These are phyloP conservation scores for Mus musculus DNA, from an alignment of 2,113 vertebrate species.

Conservation along the genomic window DNA sequence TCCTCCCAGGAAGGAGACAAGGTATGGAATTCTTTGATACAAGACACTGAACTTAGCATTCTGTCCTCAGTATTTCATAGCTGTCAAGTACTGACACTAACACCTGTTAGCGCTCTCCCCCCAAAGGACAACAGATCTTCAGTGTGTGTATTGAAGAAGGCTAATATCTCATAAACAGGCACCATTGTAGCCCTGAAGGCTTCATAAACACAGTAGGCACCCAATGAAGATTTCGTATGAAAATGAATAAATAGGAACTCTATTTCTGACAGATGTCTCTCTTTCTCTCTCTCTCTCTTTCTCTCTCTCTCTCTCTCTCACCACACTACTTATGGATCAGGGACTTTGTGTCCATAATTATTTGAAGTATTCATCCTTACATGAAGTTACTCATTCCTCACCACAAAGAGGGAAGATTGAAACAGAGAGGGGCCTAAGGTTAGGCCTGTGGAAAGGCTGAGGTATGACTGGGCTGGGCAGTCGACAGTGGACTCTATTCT, in stretches of 20 bases:
- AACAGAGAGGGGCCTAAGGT: background rate
- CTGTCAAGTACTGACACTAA: background rate
- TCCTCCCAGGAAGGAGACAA: background rate
- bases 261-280: background rate
- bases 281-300: no score
- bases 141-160: background rate
- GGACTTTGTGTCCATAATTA: background rate
- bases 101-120: background rate
- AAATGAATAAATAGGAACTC: background rate
- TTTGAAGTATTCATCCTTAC: background rate
- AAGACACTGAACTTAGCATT: background rate
- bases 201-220: background rate
- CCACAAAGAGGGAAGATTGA: background rate
- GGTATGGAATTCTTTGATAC: background rate
- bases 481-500: background rate
- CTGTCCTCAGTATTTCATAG: background rate
- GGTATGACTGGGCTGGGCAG: background rate
- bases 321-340: background rate
- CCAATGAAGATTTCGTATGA: background rate
- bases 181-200: background rate
- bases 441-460: background rate
- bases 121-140: background rate
- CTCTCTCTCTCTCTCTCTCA: no score
- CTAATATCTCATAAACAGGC: no score
- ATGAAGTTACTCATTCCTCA: background rate